Evolutionary conservation across 2,888 invertebrate genomes (phyloP).

Genomic region (Microctonus brassicae): DNA sequence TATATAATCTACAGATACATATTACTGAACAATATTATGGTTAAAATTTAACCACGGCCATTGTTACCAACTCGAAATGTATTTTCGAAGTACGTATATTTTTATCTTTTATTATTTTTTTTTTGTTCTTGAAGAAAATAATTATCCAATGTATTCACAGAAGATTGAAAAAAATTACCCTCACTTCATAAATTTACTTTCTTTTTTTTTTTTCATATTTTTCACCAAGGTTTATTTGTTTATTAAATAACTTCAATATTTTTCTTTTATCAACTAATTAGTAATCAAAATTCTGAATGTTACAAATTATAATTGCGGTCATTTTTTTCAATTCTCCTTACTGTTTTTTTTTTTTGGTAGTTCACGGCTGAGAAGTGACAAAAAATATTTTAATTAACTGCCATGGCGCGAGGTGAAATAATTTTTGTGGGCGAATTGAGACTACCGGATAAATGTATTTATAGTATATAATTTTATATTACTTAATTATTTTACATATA

Average conservation of each 20-base stretch:
- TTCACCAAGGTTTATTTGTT: too few species aligned
- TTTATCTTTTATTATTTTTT: too few species aligned
- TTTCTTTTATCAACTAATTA: too few species aligned
- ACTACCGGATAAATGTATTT: background rate
- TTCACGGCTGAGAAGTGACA: background rate
- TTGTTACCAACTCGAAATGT: background rate
- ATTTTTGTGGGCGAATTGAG: background rate
- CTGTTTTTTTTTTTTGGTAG: background rate
- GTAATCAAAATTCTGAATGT: too few species aligned
- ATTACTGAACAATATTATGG: background rate
- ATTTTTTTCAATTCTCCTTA: too few species aligned
- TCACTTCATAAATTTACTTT: background rate
- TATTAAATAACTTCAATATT: too few species aligned
- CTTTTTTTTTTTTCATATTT: too few species aligned
- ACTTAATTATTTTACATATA: background rate
- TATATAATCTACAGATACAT: background rate
- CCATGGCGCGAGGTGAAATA: background rate
- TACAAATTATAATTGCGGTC: too few species aligned
- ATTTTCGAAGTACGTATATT: background rate
- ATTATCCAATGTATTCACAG: background rate
- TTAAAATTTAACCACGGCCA: background rate
- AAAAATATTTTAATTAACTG: background rate
- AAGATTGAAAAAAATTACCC: background rate
- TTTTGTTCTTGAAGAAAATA: background rate
- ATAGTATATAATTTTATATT: background rate